These are phyloP conservation scores for Pasiphila rectangulata DNA, from an alignment of 2,888 invertebrate genomes.

Conservation along the genomic window DNA sequence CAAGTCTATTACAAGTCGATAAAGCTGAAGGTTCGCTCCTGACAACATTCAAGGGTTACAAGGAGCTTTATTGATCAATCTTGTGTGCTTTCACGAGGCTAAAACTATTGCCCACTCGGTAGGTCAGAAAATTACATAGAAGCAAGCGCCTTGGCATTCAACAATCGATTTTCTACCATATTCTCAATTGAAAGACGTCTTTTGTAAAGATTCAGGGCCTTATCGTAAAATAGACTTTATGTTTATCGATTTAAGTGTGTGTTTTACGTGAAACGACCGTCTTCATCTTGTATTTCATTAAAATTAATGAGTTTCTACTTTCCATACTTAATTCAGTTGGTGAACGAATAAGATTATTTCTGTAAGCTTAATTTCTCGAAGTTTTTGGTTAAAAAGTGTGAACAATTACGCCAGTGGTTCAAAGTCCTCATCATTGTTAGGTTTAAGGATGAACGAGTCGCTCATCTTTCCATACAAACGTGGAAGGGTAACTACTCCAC, in stretches of 20 bases:
- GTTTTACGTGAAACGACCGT: neutral
- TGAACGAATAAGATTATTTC: too few species aligned
- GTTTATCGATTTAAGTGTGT: neutral
- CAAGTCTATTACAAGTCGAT: neutral
- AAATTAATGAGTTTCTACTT: conserved; percentile 1
- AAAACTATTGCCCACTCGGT: conserved; percentile 15
- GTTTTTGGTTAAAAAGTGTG: too few species aligned
- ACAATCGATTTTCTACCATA: conserved; percentile 16
- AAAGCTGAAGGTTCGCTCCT: conserved; percentile 36
- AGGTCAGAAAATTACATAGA: conserved; percentile 15
- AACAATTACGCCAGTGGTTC: too few species aligned
- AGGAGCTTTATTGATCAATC: conserved; percentile 59
- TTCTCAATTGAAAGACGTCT: conserved; percentile 7
- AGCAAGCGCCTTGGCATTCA: conserved; percentile 5
- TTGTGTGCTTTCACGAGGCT: conserved; percentile 20
- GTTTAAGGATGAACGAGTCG: too few species aligned
- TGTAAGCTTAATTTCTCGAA: too few species aligned
- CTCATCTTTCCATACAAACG: too few species aligned
- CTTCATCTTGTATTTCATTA: neutral
- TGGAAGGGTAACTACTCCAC: too few species aligned
- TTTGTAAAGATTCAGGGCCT: conserved; percentile 7
- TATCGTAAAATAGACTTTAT: conserved; percentile 2
- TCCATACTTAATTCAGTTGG: neutral
- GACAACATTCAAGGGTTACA: conserved; percentile 40
- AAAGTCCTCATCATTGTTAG: too few species aligned